These are phyloP conservation scores for Drosophila novamexicana DNA, from an alignment of 1,140 invertebrate species.

Conservation along the genomic window DNA sequence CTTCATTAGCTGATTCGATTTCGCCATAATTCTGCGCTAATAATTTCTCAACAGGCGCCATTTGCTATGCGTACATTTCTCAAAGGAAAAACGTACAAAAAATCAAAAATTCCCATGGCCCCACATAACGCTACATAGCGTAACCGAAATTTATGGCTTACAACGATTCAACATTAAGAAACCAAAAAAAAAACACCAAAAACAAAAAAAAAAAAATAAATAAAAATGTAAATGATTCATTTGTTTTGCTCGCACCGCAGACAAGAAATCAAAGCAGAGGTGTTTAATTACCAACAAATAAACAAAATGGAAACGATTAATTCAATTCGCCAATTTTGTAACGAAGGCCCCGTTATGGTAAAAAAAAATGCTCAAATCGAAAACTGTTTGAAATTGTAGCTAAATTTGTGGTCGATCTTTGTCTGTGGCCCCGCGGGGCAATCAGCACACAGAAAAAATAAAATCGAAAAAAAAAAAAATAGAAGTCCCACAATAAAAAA, in stretches of 20 bases:
- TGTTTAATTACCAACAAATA: slow-evolving; percentile 83
- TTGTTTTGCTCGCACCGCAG: slow-evolving; percentile 61
- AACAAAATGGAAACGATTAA: slow-evolving; percentile 82
- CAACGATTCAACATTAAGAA: slow-evolving; percentile 82
- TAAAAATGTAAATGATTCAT: slow-evolving; percentile 78
- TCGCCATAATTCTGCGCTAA: slow-evolving; percentile 75
- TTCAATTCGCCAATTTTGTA: slow-evolving; percentile 79
- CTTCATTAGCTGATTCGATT: slow-evolving; percentile 72
- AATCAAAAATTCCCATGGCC: slow-evolving; percentile 70
- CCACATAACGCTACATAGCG: slow-evolving; percentile 49
- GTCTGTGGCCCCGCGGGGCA: slow-evolving; percentile 47
- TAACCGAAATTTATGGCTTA: slow-evolving; percentile 78
- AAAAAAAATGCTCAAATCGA: slow-evolving; percentile 23
- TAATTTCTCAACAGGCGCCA: slow-evolving; percentile 79
- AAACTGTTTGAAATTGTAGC: slow-evolving; percentile 74
- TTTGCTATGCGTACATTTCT: slow-evolving; percentile 52
- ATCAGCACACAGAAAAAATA: slow-evolving; percentile 40
- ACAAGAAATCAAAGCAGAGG: slow-evolving; percentile 81
- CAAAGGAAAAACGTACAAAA: slow-evolving; percentile 12
- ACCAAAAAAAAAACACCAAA: slow-evolving; percentile 24
- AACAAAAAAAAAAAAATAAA: slow-evolving; percentile 6
- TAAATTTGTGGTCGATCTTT: slow-evolving; percentile 69
- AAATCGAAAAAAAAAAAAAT: slow-evolving; percentile 38
- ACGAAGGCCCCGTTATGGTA: slow-evolving; percentile 74
- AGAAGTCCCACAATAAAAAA: slow-evolving; percentile 71